Evolutionary conservation across 2,888 invertebrate species (phyloP), one percentile per base, ranked within the genome.

Genomic region (Andrena fulva): DNA sequence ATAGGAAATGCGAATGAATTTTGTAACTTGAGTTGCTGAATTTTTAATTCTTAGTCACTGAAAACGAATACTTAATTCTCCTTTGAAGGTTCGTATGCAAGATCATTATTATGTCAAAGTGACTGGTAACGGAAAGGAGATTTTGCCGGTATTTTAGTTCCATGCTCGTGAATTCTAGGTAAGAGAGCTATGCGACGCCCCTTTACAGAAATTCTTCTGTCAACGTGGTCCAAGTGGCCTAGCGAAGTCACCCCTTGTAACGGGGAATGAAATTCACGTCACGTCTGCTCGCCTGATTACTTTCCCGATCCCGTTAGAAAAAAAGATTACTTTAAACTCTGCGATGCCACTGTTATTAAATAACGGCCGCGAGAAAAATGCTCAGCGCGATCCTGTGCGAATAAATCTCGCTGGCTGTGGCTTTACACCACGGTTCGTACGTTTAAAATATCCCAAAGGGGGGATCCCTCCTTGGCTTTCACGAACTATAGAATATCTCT

Each of bases 371-470:
- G 66, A 33, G 33, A 68, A 54, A 48, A 33, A 73, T 50, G 52
- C 66, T 24, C 33, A 29, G 5, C 33, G n/a, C 42, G 60, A 75
- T 76, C 48, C 77, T 60, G 10, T 12, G 10, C 27, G 50, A 48
- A 76, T 78, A 78, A 78, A 78, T 78, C 78, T 59, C 54, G 7
- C 27, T 27, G 16, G 10, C n/a, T 10, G 20, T n/a, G 50, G 62
- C 35, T 64, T 59, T 48, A 20, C 60, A 24, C 24, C 24, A 48
- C 27, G 20, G 20, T 31, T 20, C 62, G 54, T 64, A 56, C 78
- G 48, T 79, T 63, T 79, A n/a, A 77, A 77, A 63, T 77, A 79
- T 77, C 78, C 68, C 33, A 48, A 50, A 63, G 78, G 78, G 56
- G 56, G 33, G 59, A 67, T 66, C 77, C 20, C 12, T 33, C 10